Evolutionary conservation across 1,140 invertebrate species (phyloP).

Genomic region (Heliconius himera): DNA sequence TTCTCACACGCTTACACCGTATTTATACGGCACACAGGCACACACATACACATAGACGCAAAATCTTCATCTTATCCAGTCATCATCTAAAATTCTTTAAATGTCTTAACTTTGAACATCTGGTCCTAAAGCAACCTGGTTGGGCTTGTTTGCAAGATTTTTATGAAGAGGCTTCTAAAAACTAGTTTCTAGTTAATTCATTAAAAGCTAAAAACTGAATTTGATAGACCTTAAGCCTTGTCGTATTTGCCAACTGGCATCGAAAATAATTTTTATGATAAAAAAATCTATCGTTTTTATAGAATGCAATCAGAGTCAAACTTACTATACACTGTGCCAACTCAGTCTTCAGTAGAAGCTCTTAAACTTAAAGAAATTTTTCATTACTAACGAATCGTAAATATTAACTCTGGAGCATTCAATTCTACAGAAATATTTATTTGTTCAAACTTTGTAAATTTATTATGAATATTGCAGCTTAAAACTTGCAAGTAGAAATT

Average conservation of each 20-base stretch:
- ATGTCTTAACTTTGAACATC: too few relatives aligned
- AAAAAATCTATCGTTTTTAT: not conserved
- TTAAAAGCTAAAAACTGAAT: too few relatives aligned
- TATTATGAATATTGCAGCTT: slow-evolving; percentile 2
- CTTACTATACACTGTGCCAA: not conserved
- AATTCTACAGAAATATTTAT: not conserved
- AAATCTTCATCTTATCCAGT: too few relatives aligned
- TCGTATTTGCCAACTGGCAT: not conserved
- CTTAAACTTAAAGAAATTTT: not conserved
- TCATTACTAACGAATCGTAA: slow-evolving; percentile 6
- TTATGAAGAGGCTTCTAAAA: too few relatives aligned
- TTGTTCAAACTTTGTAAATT: slow-evolving; percentile 1
- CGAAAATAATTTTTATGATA: not conserved
- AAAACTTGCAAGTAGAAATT: not conserved
- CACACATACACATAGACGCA: too few relatives aligned
- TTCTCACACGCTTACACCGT: too few relatives aligned
- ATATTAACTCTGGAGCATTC: not conserved
- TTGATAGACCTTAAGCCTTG: too few relatives aligned
- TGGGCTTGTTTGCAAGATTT: too few relatives aligned
- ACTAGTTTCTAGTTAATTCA: too few relatives aligned
- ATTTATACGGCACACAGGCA: too few relatives aligned
- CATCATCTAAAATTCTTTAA: too few relatives aligned
- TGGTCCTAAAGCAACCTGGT: too few relatives aligned
- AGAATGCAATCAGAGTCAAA: not conserved
- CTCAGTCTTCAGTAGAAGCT: not conserved